Evolutionary conservation across 1,140 invertebrate species (phyloP), one percentile per base, ranked within the genome.

Genomic region (Brachionus sp.): DNA sequence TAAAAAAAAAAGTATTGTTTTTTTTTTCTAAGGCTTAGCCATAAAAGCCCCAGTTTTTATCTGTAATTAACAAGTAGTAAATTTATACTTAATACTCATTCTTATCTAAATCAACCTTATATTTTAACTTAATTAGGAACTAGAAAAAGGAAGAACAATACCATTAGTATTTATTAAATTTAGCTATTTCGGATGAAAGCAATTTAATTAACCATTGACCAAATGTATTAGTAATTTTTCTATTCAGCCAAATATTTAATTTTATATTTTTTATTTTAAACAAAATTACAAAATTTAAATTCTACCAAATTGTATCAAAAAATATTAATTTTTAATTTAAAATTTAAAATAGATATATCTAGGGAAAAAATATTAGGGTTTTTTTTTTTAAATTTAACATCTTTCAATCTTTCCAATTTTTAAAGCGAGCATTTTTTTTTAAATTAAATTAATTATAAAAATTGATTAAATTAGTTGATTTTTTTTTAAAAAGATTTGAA

Each of bases 11-110:
- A 66, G 33, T 33, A n/a, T 39, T 70, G 2, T 70, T 70, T 70
- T 2, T 29, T 64, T 35, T 70, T 70, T 37, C 37, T 70, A 44
- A 37, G 66, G 66, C 66, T 70, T 70, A 39, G 16, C 16, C 33
- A 37, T 39, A 70, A 70, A 6, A 70, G n/a, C 66, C 16, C 13
- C 37, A 35, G 5, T 37, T 70, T 9, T 70, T 70, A 70, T 70
- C 66, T 39, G 35, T 70, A 70, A 70, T 70, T 70, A 70, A 70
- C 66, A 39, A 70, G 37, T 39, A 70, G 37, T 3, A 70, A 70
- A 19, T 70, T 70, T 70, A 5, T 39, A 39, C 9, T 12, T 70
- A 39, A 39, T 70, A n/a, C 35, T 70, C 16, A 19, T 70, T 37
- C 16, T 37, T 39, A 70, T 37, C 33, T 37, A 70, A 37, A 39